Evolutionary conservation across 2,888 invertebrate genomes (phyloP), one percentile per base, ranked within the genome.

Genomic region (Athrips mouffetella): DNA sequence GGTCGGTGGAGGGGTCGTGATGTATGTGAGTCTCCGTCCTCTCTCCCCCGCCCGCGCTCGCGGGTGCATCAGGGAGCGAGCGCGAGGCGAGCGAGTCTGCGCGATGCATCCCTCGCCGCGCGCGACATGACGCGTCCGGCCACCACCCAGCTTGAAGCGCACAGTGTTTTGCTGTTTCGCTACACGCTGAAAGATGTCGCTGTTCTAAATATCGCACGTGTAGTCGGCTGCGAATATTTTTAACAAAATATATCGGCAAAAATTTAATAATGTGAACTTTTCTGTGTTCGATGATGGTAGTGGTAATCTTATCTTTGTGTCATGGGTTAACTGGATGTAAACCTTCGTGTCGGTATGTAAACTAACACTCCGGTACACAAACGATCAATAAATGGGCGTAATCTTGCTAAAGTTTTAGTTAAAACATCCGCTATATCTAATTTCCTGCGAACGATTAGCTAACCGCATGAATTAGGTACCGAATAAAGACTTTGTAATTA

Each of bases 1-100:
- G 53, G 61, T 13, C 10, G 52, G 62, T 59, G 63, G 58, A 39
- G 30, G 11, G 16, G 49, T 58, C 70, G 73, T 76, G 76, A 69
- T 66, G 33, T 61, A 31, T 7, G 23, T 27, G 15, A 35, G 13
- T 18, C 7, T 20, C 13, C 13, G 10, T 16, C 31, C 13, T 21
- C 13, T 23, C 21, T 21, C 2, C 33, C 15, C 8, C 13, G 13
- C 33, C 33, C 13, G n/a, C 33, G 3, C 13, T 15, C 27, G 27
- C 27, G 11, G 27, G 20, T 45, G 31, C 44, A 23, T 15, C 25
- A n/a, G n/a, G n/a, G n/a, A n/a, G n/a, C n/a, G n/a, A n/a, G n/a
- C n/a, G n/a, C n/a, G n/a, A n/a, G n/a, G n/a, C n/a, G n/a, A n/a
- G 18, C 20, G 30, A 45, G 21, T 16, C 41, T 45, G 44, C 44